These are phyloP conservation scores for Phania funesta DNA, from an alignment of 2,888 invertebrate genomes.

Conservation along the genomic window DNA sequence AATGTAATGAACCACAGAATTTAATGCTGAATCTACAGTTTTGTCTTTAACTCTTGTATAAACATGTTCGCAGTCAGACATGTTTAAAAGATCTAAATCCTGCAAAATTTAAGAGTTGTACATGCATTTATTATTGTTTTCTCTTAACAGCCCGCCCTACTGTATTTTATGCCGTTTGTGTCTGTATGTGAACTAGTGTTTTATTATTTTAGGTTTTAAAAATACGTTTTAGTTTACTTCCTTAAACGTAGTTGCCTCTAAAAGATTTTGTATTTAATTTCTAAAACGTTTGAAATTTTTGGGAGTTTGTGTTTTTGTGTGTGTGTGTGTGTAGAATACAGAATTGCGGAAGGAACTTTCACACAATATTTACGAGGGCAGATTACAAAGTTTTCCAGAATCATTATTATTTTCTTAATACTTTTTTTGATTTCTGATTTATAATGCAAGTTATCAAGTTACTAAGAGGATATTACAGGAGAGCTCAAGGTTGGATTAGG, in stretches of 20 bases:
- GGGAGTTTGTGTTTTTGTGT: background rate
- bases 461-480: too few species aligned
- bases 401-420: too few species aligned
- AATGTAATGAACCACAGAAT: too few species aligned
- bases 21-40: too few species aligned
- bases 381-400: background rate
- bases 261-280: constrained; percentile 24
- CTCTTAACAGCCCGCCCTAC: background rate
- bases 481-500: too few species aligned
- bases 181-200: background rate
- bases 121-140: background rate
- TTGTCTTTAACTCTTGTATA: too few species aligned
- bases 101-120: background rate
- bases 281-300: background rate
- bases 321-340: background rate
- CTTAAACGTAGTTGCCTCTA: constrained; percentile 13
- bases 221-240: background rate
- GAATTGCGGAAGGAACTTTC: background rate
- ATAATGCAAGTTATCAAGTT: too few species aligned
- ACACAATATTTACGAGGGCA: background rate
- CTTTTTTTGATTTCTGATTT: too few species aligned
- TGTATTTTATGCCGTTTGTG: background rate
- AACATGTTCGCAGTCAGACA: too few species aligned
- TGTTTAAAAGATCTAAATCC: too few species aligned
- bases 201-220: background rate